phyloP scores from a whole-genome alignment of 2,113 vertebrate species.

The Ammodytes marinus region DNA sequence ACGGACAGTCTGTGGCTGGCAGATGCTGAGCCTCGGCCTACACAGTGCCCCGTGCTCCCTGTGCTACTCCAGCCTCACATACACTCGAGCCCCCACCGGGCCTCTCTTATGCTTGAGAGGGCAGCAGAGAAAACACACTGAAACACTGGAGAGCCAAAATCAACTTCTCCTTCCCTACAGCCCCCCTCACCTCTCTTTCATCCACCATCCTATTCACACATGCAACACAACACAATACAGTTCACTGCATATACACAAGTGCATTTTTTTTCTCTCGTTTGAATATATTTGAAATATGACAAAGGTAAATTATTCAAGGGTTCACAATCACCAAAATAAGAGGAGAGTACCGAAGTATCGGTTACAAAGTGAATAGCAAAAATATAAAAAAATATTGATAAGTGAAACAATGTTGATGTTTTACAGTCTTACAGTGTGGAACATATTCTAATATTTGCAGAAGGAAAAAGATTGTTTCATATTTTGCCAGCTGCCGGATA shows the following conservation, averaged over 20 bases:
- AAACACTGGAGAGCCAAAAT: constrained; percentile 56
- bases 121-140: constrained; percentile 60
- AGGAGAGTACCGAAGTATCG: not conserved
- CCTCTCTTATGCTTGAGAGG: constrained; percentile 65
- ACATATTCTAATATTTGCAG: not conserved
- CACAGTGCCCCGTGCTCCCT: constrained; percentile 62
- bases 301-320: not conserved
- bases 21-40: constrained; percentile 73
- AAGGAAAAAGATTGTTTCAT: not conserved
- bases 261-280: not conserved
- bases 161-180: constrained; percentile 49
- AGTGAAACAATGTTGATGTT: no score
- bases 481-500: not conserved
- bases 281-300: constrained; percentile 4
- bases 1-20: constrained; percentile 71
- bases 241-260: not conserved
- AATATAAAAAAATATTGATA: not conserved
- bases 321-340: not conserved
- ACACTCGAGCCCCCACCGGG: constrained; percentile 60
- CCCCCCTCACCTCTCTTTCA: constrained; percentile 37
- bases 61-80: constrained; percentile 60
- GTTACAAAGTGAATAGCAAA: not conserved
- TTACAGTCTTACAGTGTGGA: no score
- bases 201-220: constrained; percentile 32
- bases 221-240: constrained; percentile 1